A percentile compares a stretch with the other conserved stretches of the same genome.
phyloP scores from a whole-genome alignment of 2,888 invertebrate species.

The Pediacus dermestoides region DNA sequence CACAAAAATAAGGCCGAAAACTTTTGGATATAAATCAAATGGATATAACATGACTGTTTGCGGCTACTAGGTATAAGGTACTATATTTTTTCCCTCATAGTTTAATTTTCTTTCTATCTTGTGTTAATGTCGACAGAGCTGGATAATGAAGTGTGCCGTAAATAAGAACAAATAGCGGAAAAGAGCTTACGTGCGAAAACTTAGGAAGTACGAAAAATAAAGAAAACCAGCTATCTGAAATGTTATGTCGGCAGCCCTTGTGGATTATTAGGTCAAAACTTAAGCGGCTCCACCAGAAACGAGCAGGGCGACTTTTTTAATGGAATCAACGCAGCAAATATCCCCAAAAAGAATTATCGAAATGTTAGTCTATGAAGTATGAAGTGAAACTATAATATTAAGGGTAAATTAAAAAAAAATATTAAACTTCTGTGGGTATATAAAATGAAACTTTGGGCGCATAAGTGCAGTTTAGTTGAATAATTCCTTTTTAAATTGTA shows the following conservation, averaged over 20 bases:
- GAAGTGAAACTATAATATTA: conserved; percentile 17
- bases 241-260: conserved; percentile 19
- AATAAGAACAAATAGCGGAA: conserved; percentile 36
- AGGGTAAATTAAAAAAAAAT: conserved; percentile 15
- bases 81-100: no score
- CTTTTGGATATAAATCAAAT: no score
- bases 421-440: no score
- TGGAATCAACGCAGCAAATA: conserved; percentile 15
- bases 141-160: conserved; percentile 36
- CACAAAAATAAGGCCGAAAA: no score
- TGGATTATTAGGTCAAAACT: conserved; percentile 14
- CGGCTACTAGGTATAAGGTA: no score
- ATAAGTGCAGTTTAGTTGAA: no score
- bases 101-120: conserved; percentile 20
- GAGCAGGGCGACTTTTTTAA: conserved; percentile 17
- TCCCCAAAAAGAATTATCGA: conserved; percentile 19
- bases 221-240: conserved; percentile 30
- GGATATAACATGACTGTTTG: no score
- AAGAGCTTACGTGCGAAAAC: conserved; percentile 38
- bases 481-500: no score
- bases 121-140: conserved; percentile 23
- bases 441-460: no score
- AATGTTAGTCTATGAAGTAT: conserved; percentile 16
- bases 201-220: conserved; percentile 32
- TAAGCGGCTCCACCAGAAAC: conserved; percentile 17